Evolutionary conservation across 2,113 vertebrate species (phyloP).

Genomic region (Spea multiplicata): DNA sequence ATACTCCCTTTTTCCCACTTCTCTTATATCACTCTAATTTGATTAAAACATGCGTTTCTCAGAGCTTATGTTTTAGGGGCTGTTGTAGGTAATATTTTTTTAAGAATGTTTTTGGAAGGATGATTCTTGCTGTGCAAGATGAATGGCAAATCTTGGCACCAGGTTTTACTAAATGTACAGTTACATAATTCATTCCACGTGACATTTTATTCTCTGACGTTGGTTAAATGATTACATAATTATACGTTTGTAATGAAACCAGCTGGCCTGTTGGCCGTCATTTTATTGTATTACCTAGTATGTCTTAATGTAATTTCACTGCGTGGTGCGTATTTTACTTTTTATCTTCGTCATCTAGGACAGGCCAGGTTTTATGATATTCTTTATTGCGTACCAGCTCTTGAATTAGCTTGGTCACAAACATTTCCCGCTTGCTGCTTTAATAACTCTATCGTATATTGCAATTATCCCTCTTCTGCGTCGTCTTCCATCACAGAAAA

Average conservation of each 20-base stretch:
- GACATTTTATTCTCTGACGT: not conserved
- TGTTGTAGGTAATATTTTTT: too few relatives aligned
- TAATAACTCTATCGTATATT: constrained; percentile 25
- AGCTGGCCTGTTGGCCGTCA: not conserved
- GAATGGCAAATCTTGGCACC: too few relatives aligned
- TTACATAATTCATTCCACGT: too few relatives aligned
- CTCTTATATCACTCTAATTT: too few relatives aligned
- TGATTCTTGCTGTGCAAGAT: too few relatives aligned
- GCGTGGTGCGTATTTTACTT: constrained; percentile 32
- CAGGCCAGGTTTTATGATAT: constrained; percentile 22
- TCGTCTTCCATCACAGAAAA: constrained; percentile 32
- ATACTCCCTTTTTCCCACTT: too few relatives aligned
- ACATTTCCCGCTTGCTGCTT: constrained; percentile 27
- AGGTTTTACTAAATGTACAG: too few relatives aligned
- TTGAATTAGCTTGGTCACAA: constrained; percentile 31
- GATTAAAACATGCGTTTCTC: too few relatives aligned
- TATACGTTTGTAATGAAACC: not conserved
- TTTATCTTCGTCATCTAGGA: constrained; percentile 23
- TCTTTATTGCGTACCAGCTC: constrained; percentile 27
- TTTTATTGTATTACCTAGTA: not conserved
- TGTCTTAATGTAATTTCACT: constrained; percentile 26
- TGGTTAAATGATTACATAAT: not conserved
- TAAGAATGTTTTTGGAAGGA: too few relatives aligned
- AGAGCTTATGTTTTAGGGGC: too few relatives aligned
- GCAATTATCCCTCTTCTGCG: constrained; percentile 26